Conservation (phyloP, 2,888 invertebrate species). For the Troides oblongomaculatus region DNA sequence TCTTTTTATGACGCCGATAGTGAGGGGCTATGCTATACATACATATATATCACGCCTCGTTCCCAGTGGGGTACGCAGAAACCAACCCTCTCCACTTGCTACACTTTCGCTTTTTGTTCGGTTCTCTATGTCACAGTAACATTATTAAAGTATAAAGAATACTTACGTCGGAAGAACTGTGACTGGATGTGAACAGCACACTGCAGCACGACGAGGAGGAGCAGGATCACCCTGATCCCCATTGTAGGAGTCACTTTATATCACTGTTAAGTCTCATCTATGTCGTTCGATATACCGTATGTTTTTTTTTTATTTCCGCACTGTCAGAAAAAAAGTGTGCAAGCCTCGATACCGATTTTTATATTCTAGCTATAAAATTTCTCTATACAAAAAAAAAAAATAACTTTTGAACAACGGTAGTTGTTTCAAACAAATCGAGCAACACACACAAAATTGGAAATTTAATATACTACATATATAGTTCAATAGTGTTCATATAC, state of each 20-base stretch:
- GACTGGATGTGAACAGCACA: constrained; percentile 5
- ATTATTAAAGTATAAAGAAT: neutral
- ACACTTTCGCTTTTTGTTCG: too few species aligned
- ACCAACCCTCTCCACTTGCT: too few species aligned
- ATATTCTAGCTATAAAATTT: neutral
- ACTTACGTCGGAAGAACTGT: constrained; percentile 28
- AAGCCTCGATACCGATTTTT: constrained; percentile 34
- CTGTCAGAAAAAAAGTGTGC: constrained; percentile 19
- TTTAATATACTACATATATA: too few species aligned
- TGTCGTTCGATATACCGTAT: constrained; percentile 11
- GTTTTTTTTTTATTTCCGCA: neutral
- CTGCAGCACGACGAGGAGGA: constrained; percentile 14
- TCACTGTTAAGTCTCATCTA: constrained; percentile 26
- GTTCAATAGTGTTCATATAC: too few species aligned
- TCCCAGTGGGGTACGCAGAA: too few species aligned
- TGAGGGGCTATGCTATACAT: too few species aligned
- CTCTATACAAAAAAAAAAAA: constrained; percentile 15
- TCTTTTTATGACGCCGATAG: too few species aligned
- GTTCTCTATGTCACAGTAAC: neutral
- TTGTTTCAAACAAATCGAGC: neutral
- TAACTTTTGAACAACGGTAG: neutral
- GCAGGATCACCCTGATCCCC: constrained; percentile 17
- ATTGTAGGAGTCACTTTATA: constrained; percentile 17
- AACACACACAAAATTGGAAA: neutral
- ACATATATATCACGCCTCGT: too few species aligned